Evolutionary conservation across 2,888 invertebrate species (phyloP).

Genomic region (Caenorhabditis virilis): DNA sequence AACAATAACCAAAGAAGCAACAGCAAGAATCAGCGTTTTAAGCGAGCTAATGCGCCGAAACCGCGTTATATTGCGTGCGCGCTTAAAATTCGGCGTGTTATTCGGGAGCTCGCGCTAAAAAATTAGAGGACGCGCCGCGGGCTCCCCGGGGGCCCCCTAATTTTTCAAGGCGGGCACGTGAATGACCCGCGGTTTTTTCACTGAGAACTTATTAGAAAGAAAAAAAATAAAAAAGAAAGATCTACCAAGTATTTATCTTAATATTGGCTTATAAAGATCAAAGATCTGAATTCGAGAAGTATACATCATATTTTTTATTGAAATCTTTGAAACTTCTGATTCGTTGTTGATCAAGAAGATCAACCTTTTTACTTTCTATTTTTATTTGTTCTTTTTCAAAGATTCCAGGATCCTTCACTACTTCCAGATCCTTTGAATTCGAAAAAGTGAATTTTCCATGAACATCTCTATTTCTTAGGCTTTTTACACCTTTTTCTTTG

Average conservation of each 20-base stretch:
- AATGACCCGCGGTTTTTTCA: too few relatives aligned
- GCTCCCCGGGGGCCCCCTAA: too few relatives aligned
- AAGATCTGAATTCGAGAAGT: conserved; percentile 25
- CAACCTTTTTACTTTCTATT: conserved; percentile 26
- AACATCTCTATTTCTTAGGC: conserved; percentile 12
- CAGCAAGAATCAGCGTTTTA: too few relatives aligned
- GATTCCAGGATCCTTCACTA: conserved; percentile 8
- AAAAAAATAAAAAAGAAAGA: conserved; percentile 23
- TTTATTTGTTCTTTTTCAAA: conserved; percentile 18
- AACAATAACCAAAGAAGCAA: too few relatives aligned
- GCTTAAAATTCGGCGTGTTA: too few relatives aligned
- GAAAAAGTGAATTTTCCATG: conserved; percentile 16
- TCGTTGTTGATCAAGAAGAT: conserved; percentile 20
- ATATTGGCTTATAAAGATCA: conserved; percentile 27
- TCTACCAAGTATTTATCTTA: conserved; percentile 25
- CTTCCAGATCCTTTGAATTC: conserved; percentile 15
- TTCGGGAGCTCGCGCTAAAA: too few relatives aligned
- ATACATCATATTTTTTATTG: conserved; percentile 17
- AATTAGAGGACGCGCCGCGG: too few relatives aligned
- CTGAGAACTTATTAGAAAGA: too few relatives aligned
- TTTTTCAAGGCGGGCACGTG: too few relatives aligned
- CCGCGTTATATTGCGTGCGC: too few relatives aligned
- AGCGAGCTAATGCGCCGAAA: too few relatives aligned
- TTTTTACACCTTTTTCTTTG: conserved; percentile 19
- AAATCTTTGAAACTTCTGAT: conserved; percentile 12